A percentile compares a stretch with the other conserved stretches of the same genome.
Conservation (phyloP, 2,888 invertebrate species). For the Labia minor region DNA sequence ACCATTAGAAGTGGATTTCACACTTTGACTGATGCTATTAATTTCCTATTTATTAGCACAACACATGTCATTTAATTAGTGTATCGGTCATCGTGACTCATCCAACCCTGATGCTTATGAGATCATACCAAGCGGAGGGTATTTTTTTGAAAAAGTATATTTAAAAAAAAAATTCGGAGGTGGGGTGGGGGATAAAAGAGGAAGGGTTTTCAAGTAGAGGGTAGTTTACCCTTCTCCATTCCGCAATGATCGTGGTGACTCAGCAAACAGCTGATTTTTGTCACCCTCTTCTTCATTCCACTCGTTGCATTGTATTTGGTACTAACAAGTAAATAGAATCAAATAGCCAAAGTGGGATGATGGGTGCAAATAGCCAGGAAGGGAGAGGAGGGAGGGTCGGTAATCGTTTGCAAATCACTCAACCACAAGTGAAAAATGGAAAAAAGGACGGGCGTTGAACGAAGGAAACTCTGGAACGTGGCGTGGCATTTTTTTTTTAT, state of each 20-base stretch:
- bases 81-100: background rate
- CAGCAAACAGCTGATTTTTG: conserved; percentile 13
- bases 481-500: too few species aligned
- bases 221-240: background rate
- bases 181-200: too few species aligned
- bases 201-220: too few species aligned
- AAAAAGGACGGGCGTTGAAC: background rate
- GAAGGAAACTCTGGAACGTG: background rate
- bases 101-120: too few species aligned
- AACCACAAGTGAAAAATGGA: background rate
- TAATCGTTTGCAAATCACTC: conserved; percentile 1
- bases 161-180: too few species aligned
- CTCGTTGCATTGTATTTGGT: background rate
- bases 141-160: background rate
- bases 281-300: background rate
- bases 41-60: background rate
- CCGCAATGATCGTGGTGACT: background rate
- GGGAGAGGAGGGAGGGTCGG: background rate
- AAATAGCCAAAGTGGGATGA: conserved; percentile 5
- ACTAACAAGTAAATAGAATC: conserved; percentile 4
- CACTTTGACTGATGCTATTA: background rate
- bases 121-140: background rate
- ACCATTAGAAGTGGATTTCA: too few species aligned
- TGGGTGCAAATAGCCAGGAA: background rate
- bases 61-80: conserved; percentile 5